Evolutionary conservation across 2,113 vertebrate genomes (phyloP), one percentile per base, ranked within the genome.

Genomic region (Eolophus roseicapilla): DNA sequence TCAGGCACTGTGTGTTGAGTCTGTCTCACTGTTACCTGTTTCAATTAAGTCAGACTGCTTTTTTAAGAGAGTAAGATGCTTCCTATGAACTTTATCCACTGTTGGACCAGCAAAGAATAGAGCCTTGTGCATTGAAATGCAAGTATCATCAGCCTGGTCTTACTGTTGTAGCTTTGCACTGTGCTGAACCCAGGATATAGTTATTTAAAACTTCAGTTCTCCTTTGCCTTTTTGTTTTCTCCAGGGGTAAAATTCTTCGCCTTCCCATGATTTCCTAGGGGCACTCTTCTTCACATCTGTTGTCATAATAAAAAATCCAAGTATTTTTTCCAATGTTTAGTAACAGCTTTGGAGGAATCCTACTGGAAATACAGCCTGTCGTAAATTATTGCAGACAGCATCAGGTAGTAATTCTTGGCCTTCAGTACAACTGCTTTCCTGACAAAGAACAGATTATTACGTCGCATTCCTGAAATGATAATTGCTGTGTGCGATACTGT

Each of bases 221-320:
- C 71, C 63, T 84, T 78, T 88, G 57, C 49, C 46, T 90, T 41
- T 43, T 89, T 79, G 17, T 68, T 92, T 91, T 92, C 53, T 90
- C 75, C 0, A 2, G 76, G 37, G 84, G 25, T 49, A 76, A 79
- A 79, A 69, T 91, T 89, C 77, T 73, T 84, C 57, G n/a, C 73
- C 63, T 91, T 85, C 52, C 46, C 41, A 13, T 62, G 55, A 76
- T 84, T 95, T 95, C 67, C 63, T 57, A 29, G 59, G 65, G 74
- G 31, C 49, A 62, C n/a, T 87, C 33, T 70, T 79, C 74, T 91
- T 82, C 63, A 13, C 68, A 59, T 94, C 84, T 88, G 84, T 95
- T 95, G 94, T 73, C 70, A 91, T 92, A 91, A 87, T 69, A 94
- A 94, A 92, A 93, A 80, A 82, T 86, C 84, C 74, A 82, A 91